phyloP scores from a whole-genome alignment of 2,888 invertebrate genomes.

The Lathronympha strigana region DNA sequence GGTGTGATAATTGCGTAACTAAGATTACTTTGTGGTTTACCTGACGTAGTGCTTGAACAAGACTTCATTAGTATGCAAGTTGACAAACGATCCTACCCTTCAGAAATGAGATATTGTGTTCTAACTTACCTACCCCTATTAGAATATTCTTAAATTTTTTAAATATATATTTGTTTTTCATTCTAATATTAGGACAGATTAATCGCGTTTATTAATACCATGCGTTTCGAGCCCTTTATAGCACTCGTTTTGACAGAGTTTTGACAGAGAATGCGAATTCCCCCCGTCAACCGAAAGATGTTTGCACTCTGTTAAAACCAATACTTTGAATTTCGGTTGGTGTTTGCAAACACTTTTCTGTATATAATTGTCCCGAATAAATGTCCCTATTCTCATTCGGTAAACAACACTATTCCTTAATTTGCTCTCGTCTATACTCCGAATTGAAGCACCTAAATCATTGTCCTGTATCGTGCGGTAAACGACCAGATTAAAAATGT shows the following conservation, averaged over 20 bases:
- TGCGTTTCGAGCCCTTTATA: too few relatives aligned
- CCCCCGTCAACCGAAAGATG: neutral
- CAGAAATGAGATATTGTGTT: conserved; percentile 32
- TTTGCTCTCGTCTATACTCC: too few relatives aligned
- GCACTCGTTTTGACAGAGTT: too few relatives aligned
- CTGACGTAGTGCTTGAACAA: neutral
- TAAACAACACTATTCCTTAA: too few relatives aligned
- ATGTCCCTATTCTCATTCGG: too few relatives aligned
- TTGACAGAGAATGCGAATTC: too few relatives aligned
- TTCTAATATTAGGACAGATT: neutral
- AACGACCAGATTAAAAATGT: conserved; percentile 31
- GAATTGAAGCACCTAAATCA: neutral
- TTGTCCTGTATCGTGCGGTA: conserved; percentile 8
- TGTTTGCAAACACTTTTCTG: too few relatives aligned
- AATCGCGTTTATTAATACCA: too few relatives aligned
- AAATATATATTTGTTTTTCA: neutral
- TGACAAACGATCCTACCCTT: neutral
- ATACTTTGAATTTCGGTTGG: too few relatives aligned
- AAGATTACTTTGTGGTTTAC: neutral
- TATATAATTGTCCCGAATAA: too few relatives aligned
- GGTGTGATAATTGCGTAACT: too few relatives aligned
- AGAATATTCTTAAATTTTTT: neutral
- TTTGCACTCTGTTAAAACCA: neutral
- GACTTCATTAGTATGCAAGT: conserved; percentile 21
- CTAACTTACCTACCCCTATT: neutral